These are phyloP conservation scores for Brachionus angularis DNA, from an alignment of 1,140 invertebrate species.

Conservation along the genomic window DNA sequence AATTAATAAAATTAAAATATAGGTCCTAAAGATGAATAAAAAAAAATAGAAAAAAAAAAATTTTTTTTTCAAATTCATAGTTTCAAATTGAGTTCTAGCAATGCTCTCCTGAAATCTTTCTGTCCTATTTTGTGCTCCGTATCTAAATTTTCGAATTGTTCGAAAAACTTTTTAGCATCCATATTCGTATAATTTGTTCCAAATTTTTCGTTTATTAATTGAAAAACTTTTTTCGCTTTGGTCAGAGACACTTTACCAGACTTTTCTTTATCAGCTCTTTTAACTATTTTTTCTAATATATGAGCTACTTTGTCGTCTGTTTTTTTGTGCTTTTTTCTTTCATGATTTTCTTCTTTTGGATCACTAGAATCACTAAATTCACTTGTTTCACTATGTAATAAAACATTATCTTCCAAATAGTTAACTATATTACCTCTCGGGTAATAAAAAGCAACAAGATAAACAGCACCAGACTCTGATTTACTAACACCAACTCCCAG, in stretches of 20 bases:
- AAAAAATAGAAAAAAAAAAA: too few relatives aligned
- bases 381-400: neutral
- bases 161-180: conserved; percentile 36
- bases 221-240: conserved; percentile 27
- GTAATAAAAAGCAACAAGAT: conserved; percentile 31
- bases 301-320: conserved; percentile 19
- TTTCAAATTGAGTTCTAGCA: neutral
- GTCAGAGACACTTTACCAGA: conserved; percentile 32
- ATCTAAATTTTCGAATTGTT: conserved; percentile 29
- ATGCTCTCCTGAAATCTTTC: conserved; percentile 1
- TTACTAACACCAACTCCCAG: neutral
- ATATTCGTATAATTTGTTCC: conserved; percentile 20
- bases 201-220: conserved; percentile 38
- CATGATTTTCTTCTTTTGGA: neutral
- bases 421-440: conserved; percentile 38
- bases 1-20: too few relatives aligned
- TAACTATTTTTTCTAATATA: conserved; percentile 28
- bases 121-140: neutral
- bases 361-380: conserved; percentile 11
- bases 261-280: conserved; percentile 37
- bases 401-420: conserved; percentile 28
- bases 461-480: neutral
- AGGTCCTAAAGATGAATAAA: too few relatives aligned
- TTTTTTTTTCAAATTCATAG: too few relatives aligned
- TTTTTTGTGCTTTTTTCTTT: conserved; percentile 9